A percentile compares a stretch with the other conserved stretches of the same genome.
Conservation (phyloP, 2,888 invertebrate genomes). For the Drosophila neotestacea region DNA sequence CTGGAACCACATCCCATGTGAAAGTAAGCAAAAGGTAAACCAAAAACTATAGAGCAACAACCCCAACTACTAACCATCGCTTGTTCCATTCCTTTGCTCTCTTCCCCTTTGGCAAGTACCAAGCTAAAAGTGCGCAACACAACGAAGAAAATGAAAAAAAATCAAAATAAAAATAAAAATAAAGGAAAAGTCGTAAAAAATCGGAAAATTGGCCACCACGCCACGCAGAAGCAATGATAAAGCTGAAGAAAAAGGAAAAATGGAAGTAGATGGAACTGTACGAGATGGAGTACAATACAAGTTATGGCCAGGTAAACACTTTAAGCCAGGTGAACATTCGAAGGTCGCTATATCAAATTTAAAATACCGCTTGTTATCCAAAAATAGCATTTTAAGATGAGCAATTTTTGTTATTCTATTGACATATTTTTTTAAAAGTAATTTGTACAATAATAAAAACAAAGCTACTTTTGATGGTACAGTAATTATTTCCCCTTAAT, state of each 20-base stretch:
- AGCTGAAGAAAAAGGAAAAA: not conserved
- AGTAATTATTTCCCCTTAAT: too few relatives aligned
- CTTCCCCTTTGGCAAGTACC: not conserved
- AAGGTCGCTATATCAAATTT: not conserved
- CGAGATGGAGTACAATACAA: constrained; percentile 1
- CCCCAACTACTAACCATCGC: not conserved
- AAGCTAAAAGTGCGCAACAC: constrained; percentile 22
- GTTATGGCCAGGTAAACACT: constrained; percentile 7
- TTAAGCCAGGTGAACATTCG: constrained; percentile 16
- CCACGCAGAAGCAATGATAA: constrained; percentile 26
- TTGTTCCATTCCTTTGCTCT: not conserved
- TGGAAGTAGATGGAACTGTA: not conserved
- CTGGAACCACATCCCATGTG: constrained; percentile 13
- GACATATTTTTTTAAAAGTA: too few relatives aligned
- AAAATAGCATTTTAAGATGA: too few relatives aligned
- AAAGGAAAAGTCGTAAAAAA: constrained; percentile 52
- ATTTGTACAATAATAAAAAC: too few relatives aligned
- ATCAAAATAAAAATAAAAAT: constrained; percentile 6
- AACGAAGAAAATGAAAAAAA: constrained; percentile 10
- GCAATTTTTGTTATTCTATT: too few relatives aligned
- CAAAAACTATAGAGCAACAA: constrained; percentile 20
- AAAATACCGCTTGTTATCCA: not conserved
- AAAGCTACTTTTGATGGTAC: too few relatives aligned
- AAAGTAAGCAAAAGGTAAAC: constrained; percentile 33
- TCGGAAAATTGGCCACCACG: constrained; percentile 72